Evolutionary conservation across 2,113 vertebrate species (phyloP).

Genomic region (Indicator maculatus): DNA sequence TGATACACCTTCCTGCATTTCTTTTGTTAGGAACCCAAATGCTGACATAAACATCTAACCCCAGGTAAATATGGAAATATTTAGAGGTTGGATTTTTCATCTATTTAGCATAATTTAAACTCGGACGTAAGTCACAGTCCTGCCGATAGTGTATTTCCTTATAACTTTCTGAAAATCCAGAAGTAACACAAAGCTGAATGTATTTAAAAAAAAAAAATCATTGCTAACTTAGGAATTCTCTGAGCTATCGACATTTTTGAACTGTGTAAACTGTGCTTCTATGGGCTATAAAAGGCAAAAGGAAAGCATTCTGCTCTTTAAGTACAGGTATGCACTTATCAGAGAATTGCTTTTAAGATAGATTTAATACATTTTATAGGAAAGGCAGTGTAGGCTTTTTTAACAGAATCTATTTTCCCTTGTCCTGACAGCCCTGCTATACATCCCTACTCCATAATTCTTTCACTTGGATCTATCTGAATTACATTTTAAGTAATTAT

Average conservation of each 20-base stretch:
- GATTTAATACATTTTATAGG: constrained; percentile 20
- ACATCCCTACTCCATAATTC: background rate
- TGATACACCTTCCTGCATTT: background rate
- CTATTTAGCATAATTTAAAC: constrained; percentile 1
- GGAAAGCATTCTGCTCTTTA: constrained; percentile 35
- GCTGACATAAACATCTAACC: background rate
- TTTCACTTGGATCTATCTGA: background rate
- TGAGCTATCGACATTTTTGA: constrained; percentile 20
- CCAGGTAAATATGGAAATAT: constrained; percentile 19
- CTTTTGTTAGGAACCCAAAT: constrained; percentile 18
- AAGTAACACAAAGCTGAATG: background rate
- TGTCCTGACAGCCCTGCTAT: constrained; percentile 1
- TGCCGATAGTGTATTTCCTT: background rate
- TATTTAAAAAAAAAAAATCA: background rate
- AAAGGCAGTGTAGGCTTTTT: background rate
- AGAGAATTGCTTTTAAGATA: constrained; percentile 65
- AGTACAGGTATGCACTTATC: constrained; percentile 31
- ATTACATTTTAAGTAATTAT: constrained; percentile 30
- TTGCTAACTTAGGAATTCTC: constrained; percentile 40
- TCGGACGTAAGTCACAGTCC: background rate
- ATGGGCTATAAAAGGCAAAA: constrained; percentile 41
- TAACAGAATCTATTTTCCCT: constrained; percentile 14
- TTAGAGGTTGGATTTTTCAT: background rate
- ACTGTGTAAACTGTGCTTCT: constrained; percentile 27
- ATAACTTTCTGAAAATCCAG: background rate